Conservation (phyloP, 2,888 invertebrate species). For the Fragum sueziense region DNA sequence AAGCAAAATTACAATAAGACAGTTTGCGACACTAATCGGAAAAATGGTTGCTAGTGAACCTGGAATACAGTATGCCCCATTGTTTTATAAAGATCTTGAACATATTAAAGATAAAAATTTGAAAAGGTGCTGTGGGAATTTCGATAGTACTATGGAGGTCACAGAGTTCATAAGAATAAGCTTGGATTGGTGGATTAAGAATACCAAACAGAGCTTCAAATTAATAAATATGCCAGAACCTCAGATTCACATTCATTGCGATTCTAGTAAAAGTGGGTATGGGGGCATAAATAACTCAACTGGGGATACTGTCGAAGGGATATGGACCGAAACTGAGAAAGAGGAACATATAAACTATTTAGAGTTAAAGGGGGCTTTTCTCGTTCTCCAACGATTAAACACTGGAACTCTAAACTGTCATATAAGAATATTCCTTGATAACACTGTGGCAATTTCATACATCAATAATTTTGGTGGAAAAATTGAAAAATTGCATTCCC, state of each 20-base stretch:
- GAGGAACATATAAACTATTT: background rate
- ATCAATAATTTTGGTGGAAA: slow-evolving; percentile 3
- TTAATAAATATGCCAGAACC: background rate
- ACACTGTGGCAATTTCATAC: background rate
- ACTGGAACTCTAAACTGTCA: background rate
- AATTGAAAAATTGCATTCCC: background rate
- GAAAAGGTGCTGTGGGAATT: background rate
- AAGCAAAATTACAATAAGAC: too few species aligned
- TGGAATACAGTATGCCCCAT: background rate
- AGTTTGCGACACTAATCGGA: background rate
- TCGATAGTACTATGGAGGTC: background rate
- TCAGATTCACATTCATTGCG: background rate
- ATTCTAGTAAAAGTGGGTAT: background rate
- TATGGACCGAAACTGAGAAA: background rate
- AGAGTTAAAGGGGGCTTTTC: background rate
- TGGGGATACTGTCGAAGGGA: background rate
- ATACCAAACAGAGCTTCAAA: background rate
- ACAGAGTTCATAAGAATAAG: background rate
- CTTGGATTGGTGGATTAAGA: too few species aligned
- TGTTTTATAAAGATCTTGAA: background rate
- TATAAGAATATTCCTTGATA: background rate
- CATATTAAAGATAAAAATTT: slow-evolving; percentile 2
- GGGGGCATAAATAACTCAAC: slow-evolving; percentile 8
- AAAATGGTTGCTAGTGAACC: slow-evolving; percentile 2
- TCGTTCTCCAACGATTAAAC: background rate